A percentile compares a stretch with the other conserved stretches of the same genome.
Conservation (phyloP, 1,140 invertebrate genomes). For the Limonius californicus region DNA sequence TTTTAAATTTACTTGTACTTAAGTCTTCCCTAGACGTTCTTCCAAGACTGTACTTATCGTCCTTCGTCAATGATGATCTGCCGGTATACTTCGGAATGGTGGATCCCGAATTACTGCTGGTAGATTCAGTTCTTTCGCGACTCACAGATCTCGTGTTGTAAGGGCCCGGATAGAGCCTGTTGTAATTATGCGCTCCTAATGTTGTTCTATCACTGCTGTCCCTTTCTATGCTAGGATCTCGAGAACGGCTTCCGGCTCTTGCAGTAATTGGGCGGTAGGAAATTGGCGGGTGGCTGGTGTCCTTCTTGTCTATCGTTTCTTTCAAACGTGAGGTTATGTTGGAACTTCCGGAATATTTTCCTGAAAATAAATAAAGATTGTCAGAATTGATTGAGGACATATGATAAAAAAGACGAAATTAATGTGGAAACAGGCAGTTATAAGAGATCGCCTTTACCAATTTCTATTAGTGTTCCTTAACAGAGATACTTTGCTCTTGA, state of each 20-base stretch:
- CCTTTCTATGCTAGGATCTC: constrained; percentile 41
- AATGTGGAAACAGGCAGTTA: no score
- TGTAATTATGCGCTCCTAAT: constrained; percentile 27
- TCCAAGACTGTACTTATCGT: constrained; percentile 19
- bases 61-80: constrained; percentile 28
- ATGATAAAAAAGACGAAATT: no score
- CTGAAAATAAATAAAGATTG: neutral
- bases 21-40: constrained; percentile 21
- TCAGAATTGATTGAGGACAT: no score
- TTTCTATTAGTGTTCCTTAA: no score
- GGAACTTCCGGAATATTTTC: neutral
- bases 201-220: constrained; percentile 28
- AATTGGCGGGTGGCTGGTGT: constrained; percentile 39
- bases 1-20: constrained; percentile 6
- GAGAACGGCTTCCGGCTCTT: constrained; percentile 32
- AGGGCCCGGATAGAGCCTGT: constrained; percentile 38
- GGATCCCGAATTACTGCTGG: constrained; percentile 21
- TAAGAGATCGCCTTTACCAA: no score
- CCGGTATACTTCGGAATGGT: constrained; percentile 42
- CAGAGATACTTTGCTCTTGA: no score
- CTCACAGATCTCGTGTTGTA: constrained; percentile 36
- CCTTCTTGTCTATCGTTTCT: constrained; percentile 37
- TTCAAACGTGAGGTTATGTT: constrained; percentile 27
- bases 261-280: constrained; percentile 37
- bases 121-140: constrained; percentile 39